Base-by-base conservation (phyloP, 2,113 vertebrate genomes). In the Tragulus kanchil region DNA sequence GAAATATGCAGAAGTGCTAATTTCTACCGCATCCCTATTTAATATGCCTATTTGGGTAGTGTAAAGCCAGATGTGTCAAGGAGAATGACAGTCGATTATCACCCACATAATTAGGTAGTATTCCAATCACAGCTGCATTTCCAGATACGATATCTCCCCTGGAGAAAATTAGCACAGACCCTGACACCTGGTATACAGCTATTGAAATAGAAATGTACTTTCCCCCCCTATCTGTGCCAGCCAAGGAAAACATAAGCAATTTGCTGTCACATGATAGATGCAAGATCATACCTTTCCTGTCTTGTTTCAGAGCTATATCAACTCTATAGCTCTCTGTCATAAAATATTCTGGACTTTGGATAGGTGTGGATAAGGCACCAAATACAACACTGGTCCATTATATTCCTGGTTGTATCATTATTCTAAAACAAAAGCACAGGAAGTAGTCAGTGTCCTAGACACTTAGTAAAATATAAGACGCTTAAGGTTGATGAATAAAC, bases 21-120 rank as follows among this genome's bases (percentile, higher is more conserved):
- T 97, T 94, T 75, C n/a, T 94, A 79, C 50, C 13, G 67, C 62
- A 81, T 92, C 52, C 9, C 59, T 64, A 69, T 93, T 96, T 97
- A 96, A 83, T 85, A 94, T 95, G 89, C 69, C 65, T 95, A 52
- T 97, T 96, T 97, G 89, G 61, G 95, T 48, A 94, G 78, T 92
- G 52, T 50, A 93, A 95, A 96, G 95, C 96, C 96, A 97, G 83
- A 97, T 97, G 92, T 97, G 95, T 97, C 96, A 97, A 89, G 62
- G 94, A 97, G 86, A 97, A 96, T 96, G 97, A 97, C 96, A 97
- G 89, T 75, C 26, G 19, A 92, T 97, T 97, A 97, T 97, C 83
- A 95, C 71, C 61, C 14, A 73, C 83, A 48, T 94, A 97, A 98
- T 98, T 97, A 95, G 95, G 93, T 87, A 96, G 89, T 61, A 94